A percentile compares a stretch with the other conserved stretches of the same genome.
These are phyloP conservation scores for Melieria crassipennis DNA, from an alignment of 2,888 invertebrate species.

Conservation along the genomic window DNA sequence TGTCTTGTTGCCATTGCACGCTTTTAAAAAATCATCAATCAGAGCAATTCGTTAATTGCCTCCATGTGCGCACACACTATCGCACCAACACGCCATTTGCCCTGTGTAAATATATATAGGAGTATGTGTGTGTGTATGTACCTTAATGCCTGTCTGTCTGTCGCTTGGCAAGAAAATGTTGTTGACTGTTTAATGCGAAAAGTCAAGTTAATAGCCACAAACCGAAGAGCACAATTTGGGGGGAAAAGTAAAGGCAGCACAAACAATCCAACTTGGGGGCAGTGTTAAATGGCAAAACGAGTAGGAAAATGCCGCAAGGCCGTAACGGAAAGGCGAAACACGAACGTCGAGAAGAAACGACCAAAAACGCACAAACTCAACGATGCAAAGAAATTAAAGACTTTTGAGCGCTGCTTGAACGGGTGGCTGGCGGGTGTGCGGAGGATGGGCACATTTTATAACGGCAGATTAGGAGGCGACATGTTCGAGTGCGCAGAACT, in stretches of 20 bases:
- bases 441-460: too few relatives aligned
- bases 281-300: background rate
- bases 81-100: constrained; percentile 17
- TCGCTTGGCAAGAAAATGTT: constrained; percentile 7
- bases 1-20: constrained; percentile 44
- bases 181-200: constrained; percentile 21
- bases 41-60: constrained; percentile 56
- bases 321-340: too few relatives aligned
- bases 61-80: constrained; percentile 24
- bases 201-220: constrained; percentile 26
- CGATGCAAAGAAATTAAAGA: too few relatives aligned
- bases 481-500: too few relatives aligned
- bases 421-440: too few relatives aligned
- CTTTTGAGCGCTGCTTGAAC: too few relatives aligned
- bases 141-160: background rate
- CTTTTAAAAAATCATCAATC: constrained; percentile 63
- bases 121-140: background rate
- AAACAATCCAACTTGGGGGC: background rate
- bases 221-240: background rate
- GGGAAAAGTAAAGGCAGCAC: too few relatives aligned
- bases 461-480: too few relatives aligned
- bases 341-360: too few relatives aligned
- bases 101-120: background rate
- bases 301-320: too few relatives aligned
- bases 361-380: too few relatives aligned